phyloP scores from a whole-genome alignment of 2,888 invertebrate species.

The Auanema sp. region DNA sequence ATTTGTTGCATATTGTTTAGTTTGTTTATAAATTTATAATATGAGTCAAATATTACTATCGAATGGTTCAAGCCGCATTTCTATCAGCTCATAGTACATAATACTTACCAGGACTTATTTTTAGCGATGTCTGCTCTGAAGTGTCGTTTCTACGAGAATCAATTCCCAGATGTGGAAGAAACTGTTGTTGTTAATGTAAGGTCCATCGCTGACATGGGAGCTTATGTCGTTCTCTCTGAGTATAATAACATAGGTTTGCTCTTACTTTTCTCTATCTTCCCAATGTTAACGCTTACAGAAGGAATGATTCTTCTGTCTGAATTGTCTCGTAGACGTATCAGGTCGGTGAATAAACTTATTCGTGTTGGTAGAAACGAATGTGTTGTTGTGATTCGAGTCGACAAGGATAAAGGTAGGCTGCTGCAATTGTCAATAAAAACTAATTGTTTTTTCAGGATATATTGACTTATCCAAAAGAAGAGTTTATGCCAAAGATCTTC shows the following conservation, averaged over 20 bases:
- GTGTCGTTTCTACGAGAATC: conserved; percentile 94
- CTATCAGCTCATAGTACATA: background rate
- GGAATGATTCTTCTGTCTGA: conserved; percentile 97
- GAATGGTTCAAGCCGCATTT: background rate
- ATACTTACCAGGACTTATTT: background rate
- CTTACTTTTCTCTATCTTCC: background rate
- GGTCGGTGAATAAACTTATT: conserved; percentile 98
- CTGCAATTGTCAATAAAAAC: background rate
- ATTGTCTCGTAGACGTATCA: conserved; percentile 93
- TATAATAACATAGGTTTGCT: conserved; percentile 89
- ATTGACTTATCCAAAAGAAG: conserved; percentile 98
- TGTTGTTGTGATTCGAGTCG: conserved; percentile 96
- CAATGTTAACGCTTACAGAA: conserved; percentile 36
- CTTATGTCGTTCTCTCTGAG: conserved; percentile 93
- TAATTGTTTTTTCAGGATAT: conserved; percentile 74
- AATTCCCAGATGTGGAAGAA: conserved; percentile 97
- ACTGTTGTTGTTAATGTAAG: conserved; percentile 89
- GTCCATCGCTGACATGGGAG: conserved; percentile 98
- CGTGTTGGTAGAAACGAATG: conserved; percentile 97
- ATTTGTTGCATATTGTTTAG: no score
- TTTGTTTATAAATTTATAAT: no score
- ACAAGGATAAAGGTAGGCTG: conserved; percentile 99
- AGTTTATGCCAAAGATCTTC: conserved; percentile 95
- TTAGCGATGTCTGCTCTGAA: conserved; percentile 66
- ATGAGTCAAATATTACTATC: background rate